Percentiles rank a stretch among this genome's conserved stretches.
These are phyloP conservation scores for Fragum fragum DNA, from an alignment of 2,888 invertebrate species.

Conservation along the genomic window DNA sequence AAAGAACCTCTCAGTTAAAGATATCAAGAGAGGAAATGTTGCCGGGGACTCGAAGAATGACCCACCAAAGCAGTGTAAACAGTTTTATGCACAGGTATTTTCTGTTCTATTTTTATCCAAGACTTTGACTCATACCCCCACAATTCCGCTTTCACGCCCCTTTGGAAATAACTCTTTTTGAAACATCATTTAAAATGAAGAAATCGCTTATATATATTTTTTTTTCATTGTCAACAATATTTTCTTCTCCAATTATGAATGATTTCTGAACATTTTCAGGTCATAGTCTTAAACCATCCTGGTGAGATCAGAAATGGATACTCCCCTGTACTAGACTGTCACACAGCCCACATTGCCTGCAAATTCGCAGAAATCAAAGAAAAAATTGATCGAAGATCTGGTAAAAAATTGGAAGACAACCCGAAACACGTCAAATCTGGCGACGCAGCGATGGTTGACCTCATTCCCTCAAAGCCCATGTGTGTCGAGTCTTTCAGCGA, in stretches of 20 bases:
- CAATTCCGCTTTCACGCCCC: too few relatives aligned
- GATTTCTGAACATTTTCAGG: too few relatives aligned
- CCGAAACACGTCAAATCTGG: conserved; percentile 99
- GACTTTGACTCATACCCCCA: too few relatives aligned
- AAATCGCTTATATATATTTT: too few relatives aligned
- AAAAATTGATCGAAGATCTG: conserved; percentile 99
- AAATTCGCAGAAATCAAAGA: conserved; percentile 99
- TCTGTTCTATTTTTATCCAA: too few relatives aligned
- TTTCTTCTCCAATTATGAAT: too few relatives aligned
- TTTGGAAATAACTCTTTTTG: too few relatives aligned
- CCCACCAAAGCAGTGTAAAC: conserved; percentile 98
- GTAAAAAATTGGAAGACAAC: conserved; percentile 89
- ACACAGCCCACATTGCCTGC: conserved; percentile 99
- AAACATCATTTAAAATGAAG: too few relatives aligned
- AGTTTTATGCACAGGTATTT: conserved; percentile 88
- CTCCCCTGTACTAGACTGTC: conserved; percentile 99
- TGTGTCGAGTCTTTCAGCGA: conserved; percentile 99
- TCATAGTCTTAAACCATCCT: conserved; percentile 99
- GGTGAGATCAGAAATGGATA: conserved; percentile 99
- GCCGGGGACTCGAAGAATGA: conserved; percentile 99
- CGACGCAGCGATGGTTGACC: conserved; percentile 97
- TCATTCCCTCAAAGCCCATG: conserved; percentile 98
- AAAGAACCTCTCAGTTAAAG: conserved; percentile 99
- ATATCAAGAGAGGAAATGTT: conserved; percentile 99
- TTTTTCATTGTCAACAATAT: too few relatives aligned